Evolutionary conservation across 2,797 vertebrate species (phyloP).

Genomic region (Phoeniculus purpureus): DNA sequence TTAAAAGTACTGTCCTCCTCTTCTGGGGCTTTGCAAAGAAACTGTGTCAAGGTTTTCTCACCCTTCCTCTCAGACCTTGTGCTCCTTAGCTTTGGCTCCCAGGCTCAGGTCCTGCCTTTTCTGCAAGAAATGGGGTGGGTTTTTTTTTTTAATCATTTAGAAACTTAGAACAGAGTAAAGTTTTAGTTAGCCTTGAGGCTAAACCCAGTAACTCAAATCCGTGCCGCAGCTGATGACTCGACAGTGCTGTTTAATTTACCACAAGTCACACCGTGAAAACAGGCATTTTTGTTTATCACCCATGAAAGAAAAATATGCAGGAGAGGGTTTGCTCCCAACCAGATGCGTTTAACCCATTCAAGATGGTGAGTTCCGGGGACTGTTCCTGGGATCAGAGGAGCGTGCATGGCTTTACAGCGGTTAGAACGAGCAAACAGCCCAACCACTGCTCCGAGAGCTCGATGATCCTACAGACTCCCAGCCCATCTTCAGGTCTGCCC

Average conservation of each 20-base stretch:
- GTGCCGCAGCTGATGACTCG: not conserved
- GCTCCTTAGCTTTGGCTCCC: accelerated
- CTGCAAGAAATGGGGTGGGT: not conserved
- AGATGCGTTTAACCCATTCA: constrained; percentile 13
- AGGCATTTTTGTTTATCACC: constrained; percentile 26
- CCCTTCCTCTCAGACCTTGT: not conserved
- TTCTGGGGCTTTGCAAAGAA: not conserved
- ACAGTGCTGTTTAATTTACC: constrained; percentile 18
- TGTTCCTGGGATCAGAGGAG: not conserved
- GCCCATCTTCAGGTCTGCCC: not conserved
- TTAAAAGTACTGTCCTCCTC: not conserved
- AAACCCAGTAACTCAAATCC: not conserved
- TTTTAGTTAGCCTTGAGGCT: not conserved
- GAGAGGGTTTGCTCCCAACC: not conserved
- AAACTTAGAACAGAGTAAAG: not conserved
- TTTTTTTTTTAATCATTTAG: not conserved
- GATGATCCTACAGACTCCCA: not conserved
- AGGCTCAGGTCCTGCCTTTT: not conserved
- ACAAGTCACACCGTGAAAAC: not conserved
- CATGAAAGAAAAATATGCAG: constrained; percentile 18
- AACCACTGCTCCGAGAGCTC: not conserved
- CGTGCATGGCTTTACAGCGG: not conserved
- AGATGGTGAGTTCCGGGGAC: not conserved
- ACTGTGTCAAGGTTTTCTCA: not conserved
- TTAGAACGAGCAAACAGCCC: not conserved